Percentiles rank a stretch among this genome's conserved stretches.
phyloP scores from a whole-genome alignment of 2,888 invertebrate genomes.

The Oscheius sp. region DNA sequence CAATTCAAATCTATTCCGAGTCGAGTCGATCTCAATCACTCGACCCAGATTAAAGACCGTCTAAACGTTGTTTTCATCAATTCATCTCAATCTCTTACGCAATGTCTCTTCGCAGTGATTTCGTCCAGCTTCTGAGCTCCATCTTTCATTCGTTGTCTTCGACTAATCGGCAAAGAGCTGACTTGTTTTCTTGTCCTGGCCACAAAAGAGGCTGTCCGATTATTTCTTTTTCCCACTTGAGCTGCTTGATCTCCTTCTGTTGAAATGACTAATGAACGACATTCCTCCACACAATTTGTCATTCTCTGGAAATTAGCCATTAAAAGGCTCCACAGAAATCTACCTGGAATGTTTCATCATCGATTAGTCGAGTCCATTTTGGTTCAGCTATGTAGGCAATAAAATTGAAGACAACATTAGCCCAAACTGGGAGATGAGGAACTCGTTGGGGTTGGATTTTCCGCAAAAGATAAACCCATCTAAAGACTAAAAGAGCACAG shows the following conservation, averaged over 20 bases:
- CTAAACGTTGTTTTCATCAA: slow-evolving; percentile 28
- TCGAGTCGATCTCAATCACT: slow-evolving; percentile 36
- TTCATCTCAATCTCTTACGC: not conserved
- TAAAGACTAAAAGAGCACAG: not conserved
- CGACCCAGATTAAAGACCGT: slow-evolving; percentile 34
- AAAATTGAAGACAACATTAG: slow-evolving; percentile 45
- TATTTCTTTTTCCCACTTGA: not conserved
- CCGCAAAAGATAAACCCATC: slow-evolving; percentile 29
- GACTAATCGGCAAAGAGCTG: not conserved
- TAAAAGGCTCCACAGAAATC: not conserved
- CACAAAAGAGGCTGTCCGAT: slow-evolving; percentile 1
- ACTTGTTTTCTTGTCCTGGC: not conserved
- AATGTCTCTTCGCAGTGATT: not conserved
- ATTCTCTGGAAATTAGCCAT: slow-evolving; percentile 20
- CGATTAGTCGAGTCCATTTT: slow-evolving; percentile 43
- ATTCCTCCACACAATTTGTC: slow-evolving; percentile 10
- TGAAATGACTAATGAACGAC: not conserved
- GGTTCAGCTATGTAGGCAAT: slow-evolving; percentile 46
- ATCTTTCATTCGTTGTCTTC: slow-evolving; percentile 2
- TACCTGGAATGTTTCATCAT: slow-evolving; percentile 34
- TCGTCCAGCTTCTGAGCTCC: slow-evolving; percentile 19
- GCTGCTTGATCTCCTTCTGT: not conserved
- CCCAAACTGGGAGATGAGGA: slow-evolving; percentile 47
- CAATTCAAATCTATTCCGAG: slow-evolving; percentile 29
- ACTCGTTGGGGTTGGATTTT: not conserved